phyloP scores from a whole-genome alignment of 2,888 invertebrate genomes.

The Zaprionus obscuricornis region DNA sequence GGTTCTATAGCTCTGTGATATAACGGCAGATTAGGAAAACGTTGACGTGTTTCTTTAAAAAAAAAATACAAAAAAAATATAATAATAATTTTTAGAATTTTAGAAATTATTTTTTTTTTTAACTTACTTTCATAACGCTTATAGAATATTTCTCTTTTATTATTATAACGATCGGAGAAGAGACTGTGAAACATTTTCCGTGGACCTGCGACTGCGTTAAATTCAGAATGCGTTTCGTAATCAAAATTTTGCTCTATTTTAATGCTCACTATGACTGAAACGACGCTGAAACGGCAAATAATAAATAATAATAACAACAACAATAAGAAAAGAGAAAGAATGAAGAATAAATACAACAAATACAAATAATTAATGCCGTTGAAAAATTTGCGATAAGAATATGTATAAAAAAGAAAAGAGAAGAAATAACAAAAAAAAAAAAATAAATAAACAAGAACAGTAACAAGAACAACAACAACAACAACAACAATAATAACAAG shows the following conservation, averaged over 20 bases:
- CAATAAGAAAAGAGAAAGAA: background rate
- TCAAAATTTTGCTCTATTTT: constrained; percentile 27
- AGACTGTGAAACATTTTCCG: constrained; percentile 34
- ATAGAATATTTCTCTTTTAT: constrained; percentile 26
- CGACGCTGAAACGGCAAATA: background rate
- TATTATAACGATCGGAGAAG: constrained; percentile 46
- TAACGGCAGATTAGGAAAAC: constrained; percentile 25
- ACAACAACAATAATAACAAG: too few species aligned
- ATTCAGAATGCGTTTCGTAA: constrained; percentile 13
- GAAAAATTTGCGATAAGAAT: constrained; percentile 32
- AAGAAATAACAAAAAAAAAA: too few species aligned
- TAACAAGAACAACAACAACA: too few species aligned
- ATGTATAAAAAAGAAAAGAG: too few species aligned
- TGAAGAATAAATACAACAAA: too few species aligned
- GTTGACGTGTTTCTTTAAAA: constrained; percentile 15
- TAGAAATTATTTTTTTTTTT: too few species aligned
- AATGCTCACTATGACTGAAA: constrained; percentile 14
- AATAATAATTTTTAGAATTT: background rate
- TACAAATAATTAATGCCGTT: too few species aligned
- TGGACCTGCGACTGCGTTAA: constrained; percentile 1
- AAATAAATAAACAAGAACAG: too few species aligned
- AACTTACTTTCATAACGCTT: constrained; percentile 33
- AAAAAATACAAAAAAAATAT: too few species aligned
- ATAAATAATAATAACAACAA: constrained; percentile 15
- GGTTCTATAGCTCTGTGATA: constrained; percentile 27